phyloP scores from a whole-genome alignment of 2,113 vertebrate genomes.

The Mobula birostris region DNA sequence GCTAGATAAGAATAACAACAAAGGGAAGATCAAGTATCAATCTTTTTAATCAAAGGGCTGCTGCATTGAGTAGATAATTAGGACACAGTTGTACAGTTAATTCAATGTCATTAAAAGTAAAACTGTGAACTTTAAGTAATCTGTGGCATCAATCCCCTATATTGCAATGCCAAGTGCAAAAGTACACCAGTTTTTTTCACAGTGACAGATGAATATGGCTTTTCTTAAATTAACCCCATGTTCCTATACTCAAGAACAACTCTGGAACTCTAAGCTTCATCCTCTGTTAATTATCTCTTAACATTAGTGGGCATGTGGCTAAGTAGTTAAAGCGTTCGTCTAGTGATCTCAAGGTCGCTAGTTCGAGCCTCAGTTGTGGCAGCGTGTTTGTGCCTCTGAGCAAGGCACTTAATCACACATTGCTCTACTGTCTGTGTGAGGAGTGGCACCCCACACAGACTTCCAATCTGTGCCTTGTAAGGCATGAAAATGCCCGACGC shows the following conservation, averaged over 20 bases:
- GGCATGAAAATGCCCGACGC: too few relatives aligned
- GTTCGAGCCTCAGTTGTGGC: too few relatives aligned
- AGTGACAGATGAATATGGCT: not conserved
- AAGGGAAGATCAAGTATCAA: too few relatives aligned
- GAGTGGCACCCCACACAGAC: too few relatives aligned
- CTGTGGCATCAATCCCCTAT: not conserved
- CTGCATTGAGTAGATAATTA: not conserved
- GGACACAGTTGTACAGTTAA: not conserved
- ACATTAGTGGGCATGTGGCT: too few relatives aligned
- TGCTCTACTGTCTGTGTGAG: too few relatives aligned
- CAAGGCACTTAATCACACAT: too few relatives aligned
- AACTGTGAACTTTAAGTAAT: not conserved
- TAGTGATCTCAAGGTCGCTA: too few relatives aligned
- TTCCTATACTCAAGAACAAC: not conserved
- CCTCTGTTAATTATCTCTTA: not conserved
- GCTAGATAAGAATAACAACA: not conserved
- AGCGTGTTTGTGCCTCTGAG: too few relatives aligned
- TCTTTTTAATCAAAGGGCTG: not conserved
- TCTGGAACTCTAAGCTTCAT: too few relatives aligned
- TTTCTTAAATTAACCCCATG: not conserved
- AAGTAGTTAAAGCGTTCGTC: too few relatives aligned
- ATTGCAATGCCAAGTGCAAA: not conserved
- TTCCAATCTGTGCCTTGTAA: too few relatives aligned
- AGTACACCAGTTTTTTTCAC: not conserved
- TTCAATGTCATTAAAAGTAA: not conserved